phyloP scores from a whole-genome alignment of 2,113 vertebrate species.

The Clinocottus analis region DNA sequence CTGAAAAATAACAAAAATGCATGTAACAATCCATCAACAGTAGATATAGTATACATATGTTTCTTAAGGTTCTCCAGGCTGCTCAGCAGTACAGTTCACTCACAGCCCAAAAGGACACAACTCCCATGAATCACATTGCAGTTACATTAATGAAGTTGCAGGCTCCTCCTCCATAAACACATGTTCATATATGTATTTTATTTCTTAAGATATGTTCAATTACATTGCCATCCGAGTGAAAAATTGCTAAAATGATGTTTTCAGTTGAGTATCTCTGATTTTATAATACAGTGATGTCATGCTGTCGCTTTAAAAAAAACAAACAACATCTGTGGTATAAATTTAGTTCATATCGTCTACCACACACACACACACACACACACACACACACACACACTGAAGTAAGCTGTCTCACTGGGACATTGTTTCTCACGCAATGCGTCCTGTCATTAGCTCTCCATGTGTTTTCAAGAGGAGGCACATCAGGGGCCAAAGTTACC shows the following conservation, averaged over 20 bases:
- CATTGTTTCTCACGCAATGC: constrained; percentile 49
- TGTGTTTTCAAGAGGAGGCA: constrained; percentile 33
- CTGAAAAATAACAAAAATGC: background rate
- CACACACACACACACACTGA: background rate
- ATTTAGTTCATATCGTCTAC: background rate
- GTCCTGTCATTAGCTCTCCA: constrained; percentile 44
- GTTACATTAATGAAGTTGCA: background rate
- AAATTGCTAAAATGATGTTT: background rate
- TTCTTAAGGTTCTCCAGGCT: background rate
- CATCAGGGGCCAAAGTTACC: constrained; percentile 56
- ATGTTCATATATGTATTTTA: background rate
- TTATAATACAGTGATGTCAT: background rate
- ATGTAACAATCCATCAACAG: background rate
- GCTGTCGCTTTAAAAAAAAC: background rate
- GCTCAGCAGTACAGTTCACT: background rate
- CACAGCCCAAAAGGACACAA: background rate
- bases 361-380: background rate
- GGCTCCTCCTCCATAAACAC: background rate
- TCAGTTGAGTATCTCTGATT: background rate
- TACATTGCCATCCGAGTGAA: background rate
- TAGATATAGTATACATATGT: background rate
- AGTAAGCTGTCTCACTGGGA: constrained; percentile 62
- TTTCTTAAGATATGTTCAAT: background rate
- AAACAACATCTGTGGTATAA: background rate
- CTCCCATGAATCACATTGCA: background rate